Evolutionary conservation across 1,140 invertebrate species (phyloP), one percentile per base, ranked within the genome.

Genomic region (Dolichoris vasculosae): DNA sequence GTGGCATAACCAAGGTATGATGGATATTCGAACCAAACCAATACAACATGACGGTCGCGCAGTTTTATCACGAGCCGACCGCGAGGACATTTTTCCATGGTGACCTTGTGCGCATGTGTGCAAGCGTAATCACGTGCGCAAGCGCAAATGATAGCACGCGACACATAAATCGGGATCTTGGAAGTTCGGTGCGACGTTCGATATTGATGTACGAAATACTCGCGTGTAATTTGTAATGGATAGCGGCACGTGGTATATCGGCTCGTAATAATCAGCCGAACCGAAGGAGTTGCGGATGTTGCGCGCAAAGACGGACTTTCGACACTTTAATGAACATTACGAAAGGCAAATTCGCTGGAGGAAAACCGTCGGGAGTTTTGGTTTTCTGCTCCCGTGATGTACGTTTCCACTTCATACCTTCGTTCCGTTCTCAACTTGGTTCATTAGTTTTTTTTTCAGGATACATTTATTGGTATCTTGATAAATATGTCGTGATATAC

Each of bases 91-190:
- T 51, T 76, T 76, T 51, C 46, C 9, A 51, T 9, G 64, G 15
- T 8, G 64, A 26, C 17, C 30, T 32, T 20, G 38, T 7, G 38
- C 38, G 38, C 38, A 43, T 35, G 64, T 17, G 30, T 35, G 1
- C 15, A 20, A 2, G 69, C 2, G 69, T 17, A 26, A 26, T 0
- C 6, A 35, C 40, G 69, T 51, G 75, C 26, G 26, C 63, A 23
- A 26, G 30, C n/a, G 64, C n/a, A 77, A 17, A 17, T 9, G 15
- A 51, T 17, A 51, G 64, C 35, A 9, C 32, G 82, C 71, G 55
- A 77, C 82, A 77, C 59, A 84, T 84, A 84, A 84, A 84, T 84
- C 43, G 26, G 26, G 82, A 71, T 48, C 73, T 77, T 30, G 82
- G 82, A 84, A 84, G 82, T 75, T 23, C 51, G 32, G n/a, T 32